These are phyloP conservation scores for Boloria selene DNA, from an alignment of 2,888 invertebrate genomes.

Conservation along the genomic window DNA sequence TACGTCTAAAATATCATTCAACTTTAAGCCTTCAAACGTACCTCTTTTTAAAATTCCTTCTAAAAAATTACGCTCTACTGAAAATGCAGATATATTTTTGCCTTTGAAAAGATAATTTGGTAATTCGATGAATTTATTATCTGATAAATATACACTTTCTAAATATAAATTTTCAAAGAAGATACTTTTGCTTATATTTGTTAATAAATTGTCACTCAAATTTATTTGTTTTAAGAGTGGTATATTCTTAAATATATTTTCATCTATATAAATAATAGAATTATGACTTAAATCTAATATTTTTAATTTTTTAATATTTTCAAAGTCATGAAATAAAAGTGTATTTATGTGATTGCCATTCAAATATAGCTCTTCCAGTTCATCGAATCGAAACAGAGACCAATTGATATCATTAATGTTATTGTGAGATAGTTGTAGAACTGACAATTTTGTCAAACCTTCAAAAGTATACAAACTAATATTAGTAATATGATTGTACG, in stretches of 20 bases:
- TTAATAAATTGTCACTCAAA: slow-evolving; percentile 54
- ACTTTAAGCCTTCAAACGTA: slow-evolving; percentile 57
- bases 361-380: slow-evolving; percentile 52
- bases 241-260: slow-evolving; percentile 48
- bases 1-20: slow-evolving; percentile 51
- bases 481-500: slow-evolving; percentile 54
- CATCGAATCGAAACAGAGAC: slow-evolving; percentile 54
- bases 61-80: slow-evolving; percentile 52
- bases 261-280: slow-evolving; percentile 48
- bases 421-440: slow-evolving; percentile 57
- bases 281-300: slow-evolving; percentile 56
- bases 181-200: slow-evolving; percentile 44
- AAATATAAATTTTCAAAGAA: slow-evolving; percentile 38
- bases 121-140: slow-evolving; percentile 54
- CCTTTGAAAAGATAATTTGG: slow-evolving; percentile 56
- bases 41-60: slow-evolving; percentile 55
- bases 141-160: slow-evolving; percentile 50
- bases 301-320: slow-evolving; percentile 42
- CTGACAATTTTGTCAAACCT: slow-evolving; percentile 52
- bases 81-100: slow-evolving; percentile 52
- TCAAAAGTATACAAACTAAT: slow-evolving; percentile 56
- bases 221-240: slow-evolving; percentile 46
- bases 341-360: slow-evolving; percentile 52
- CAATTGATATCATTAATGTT: slow-evolving; percentile 53
- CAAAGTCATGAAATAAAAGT: slow-evolving; percentile 51